Evolutionary conservation across 2,113 vertebrate genomes (phyloP), one percentile per base, ranked within the genome.

Genomic region (Limanda limanda): DNA sequence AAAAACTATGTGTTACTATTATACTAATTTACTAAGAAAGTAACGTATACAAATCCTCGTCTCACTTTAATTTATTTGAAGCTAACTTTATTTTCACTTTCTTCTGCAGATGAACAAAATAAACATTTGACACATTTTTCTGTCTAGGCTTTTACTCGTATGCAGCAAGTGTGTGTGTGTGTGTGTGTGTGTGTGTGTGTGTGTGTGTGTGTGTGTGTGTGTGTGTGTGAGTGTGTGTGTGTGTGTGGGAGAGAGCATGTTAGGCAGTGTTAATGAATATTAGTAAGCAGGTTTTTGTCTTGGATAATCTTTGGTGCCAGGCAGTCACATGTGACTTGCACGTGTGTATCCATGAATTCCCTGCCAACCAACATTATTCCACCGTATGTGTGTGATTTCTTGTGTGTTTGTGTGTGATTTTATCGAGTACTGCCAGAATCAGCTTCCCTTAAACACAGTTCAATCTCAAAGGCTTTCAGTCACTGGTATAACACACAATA

Each of bases 401-500:
- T 52, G 58, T 60, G 59, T 71, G 74, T 51, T 27, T 27, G 25
- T 27, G 25, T 27, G 55, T 57, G 55, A 8, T 68, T 63, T 74
- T 25, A 17, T 61, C 25, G 24, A 71, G 25, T 24, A 11, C 24
- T 42, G 42, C 75, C 20, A 69, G 10, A 54, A 37, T 59, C 37
- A 75, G 68, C 27, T 31, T 31, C 31, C 31, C 31, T 31, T 7
- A 31, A 7, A 31, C 31, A 31, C 6, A 31, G 31, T 31, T 31
- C 31, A 31, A 31, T 31, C 48, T 67, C 59, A 25, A 76, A 70
- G 51, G 60, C 55, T 54, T 52, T 13, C 58, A 70, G 74, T 70
- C 31, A 55, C 51, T 71, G n/a, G 25, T 76, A 20, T 63, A 76
- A 76, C 55, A 55, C 62, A 74, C 70, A 77, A 24, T 37, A 37